Base-by-base conservation (phyloP, 2,888 invertebrate genomes). In the Branchellion lobata region DNA sequence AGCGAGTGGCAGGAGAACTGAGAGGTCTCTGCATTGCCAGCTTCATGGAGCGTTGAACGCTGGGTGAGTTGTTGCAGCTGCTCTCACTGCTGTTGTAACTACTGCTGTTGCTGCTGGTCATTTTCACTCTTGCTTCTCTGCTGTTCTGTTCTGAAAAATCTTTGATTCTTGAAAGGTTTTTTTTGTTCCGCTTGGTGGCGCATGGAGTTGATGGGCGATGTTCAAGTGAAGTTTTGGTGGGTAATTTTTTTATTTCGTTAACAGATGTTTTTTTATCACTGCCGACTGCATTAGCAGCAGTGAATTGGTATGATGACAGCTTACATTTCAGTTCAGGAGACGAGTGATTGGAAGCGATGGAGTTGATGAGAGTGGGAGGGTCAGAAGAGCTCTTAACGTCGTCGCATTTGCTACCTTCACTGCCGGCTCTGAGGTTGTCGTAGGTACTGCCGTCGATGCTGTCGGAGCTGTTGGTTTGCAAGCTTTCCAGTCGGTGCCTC, bases 401-500 rank as follows among this genome's bases (percentile, higher is more conserved):
- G 65, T 29, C 29, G 21, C 29, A 11, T 8, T 65, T 65, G 8
- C 3, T 8, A 21, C 29, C 29, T 8, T 29, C 29, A 65, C 29
- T 65, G 27, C 34, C 40, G 18, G 36, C 73, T 18, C 47, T 36
- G 34, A 21, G 34, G 3, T 36, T 36, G 1, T 73, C 73, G 21
- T 29, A 11, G 8, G 8, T 65, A 27, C 24, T 21, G 1, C 36
- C 47, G n/a, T 34, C 36, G 36, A 75, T 57, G 31, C 51, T 51
- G 8, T 31, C 75, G 31, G n/a, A 51, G 75, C 57, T 40, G 8
- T 61, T 31, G 71, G 81, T 27, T 31, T 47, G 75, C 40, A 75
- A 24, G 47, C 51, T n/a, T 57, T 83, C 83, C 47, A 87, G 82
- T 75, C 85, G 81, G 72, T 86, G 85, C 0, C 86, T 84, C 1